Base-by-base conservation (phyloP, 2,797 vertebrate genomes). In the Macrochelys suwanniensis region DNA sequence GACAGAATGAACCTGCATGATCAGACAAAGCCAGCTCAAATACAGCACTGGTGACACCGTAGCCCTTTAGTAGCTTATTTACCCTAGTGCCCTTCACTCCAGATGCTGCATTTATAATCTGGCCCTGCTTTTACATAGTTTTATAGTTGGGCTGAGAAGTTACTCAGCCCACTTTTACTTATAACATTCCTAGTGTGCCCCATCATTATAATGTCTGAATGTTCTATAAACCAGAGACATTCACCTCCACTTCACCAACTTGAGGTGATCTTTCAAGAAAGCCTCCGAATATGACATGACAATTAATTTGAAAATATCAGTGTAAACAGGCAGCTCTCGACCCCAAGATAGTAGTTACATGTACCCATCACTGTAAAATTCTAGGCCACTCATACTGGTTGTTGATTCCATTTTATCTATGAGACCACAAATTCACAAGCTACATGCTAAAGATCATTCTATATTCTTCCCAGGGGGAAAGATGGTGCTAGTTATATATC, bases 1-100 rank as follows among this genome's bases (percentile, higher is more conserved):
- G 99, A 99, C 17, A 99, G 98, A 89, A 99, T 99, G 97, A 99
- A 99, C 94, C 99, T 99, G 95, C 17, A 56, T 79, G 57, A 89
- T 17, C 87, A 95, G 94, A 88, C 17, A 93, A 68, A 95, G 26
- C 12, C 47, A 71, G 31, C 77, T 76, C 61, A 11, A 42, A 49
- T 5, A 61, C 42, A 93, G 37, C 42, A 78, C 1, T 3, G 61
- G 65, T 16, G 42, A 47, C 37, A 6, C 7, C 59, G 49, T 0
- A 37, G n/a, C 45, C 28, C 53, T 28, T 61, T n/a, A 10, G 1
- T 7, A 59, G 5, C 5, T 85, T 15, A 65, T 4, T 1, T 54
- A 33, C 51, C 33, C 16, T 7, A 21, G 42, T 42, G 79, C n/a
- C 25, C 9, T 25, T 26, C 51, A 86, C 28, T 57, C n/a, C 49